These are phyloP conservation scores for Odontophorus gujanensis DNA, from an alignment of 2,113 vertebrate genomes.

Conservation along the genomic window DNA sequence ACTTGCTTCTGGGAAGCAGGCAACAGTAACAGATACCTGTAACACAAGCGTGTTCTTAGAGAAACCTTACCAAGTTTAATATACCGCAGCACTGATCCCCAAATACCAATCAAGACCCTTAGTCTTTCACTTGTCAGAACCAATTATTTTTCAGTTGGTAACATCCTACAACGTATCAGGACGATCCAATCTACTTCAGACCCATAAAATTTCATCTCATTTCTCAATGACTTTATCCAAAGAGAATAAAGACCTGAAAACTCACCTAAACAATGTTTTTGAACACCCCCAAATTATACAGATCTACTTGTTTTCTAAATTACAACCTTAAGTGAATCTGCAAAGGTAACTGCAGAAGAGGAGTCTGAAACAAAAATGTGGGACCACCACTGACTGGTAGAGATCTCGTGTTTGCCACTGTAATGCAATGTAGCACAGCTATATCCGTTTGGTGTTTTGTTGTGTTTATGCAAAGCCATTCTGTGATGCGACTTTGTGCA, in stretches of 20 bases:
- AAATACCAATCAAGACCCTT: neutral
- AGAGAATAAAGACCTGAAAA: neutral
- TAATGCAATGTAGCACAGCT: neutral
- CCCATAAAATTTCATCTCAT: neutral
- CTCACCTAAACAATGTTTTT: neutral
- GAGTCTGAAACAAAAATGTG: neutral
- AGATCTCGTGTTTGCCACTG: neutral
- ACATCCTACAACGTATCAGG: neutral
- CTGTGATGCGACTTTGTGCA: neutral
- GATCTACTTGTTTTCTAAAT: neutral
- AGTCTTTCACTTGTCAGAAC: neutral
- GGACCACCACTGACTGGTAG: neutral
- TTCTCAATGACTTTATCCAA: neutral
- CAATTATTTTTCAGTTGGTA: neutral
- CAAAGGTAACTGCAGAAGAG: neutral
- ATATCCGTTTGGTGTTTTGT: neutral
- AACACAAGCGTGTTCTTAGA: neutral
- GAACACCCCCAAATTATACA: neutral
- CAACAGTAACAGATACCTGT: neutral
- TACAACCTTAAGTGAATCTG: neutral
- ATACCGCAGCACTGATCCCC: neutral
- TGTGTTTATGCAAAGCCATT: neutral
- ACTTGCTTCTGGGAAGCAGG: neutral
- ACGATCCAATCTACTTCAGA: neutral
- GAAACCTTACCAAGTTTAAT: neutral